A percentile compares a stretch with the other conserved stretches of the same genome.
These are phyloP conservation scores for Xenopus laevis DNA, from an alignment of 2,113 vertebrate genomes.

Conservation along the genomic window DNA sequence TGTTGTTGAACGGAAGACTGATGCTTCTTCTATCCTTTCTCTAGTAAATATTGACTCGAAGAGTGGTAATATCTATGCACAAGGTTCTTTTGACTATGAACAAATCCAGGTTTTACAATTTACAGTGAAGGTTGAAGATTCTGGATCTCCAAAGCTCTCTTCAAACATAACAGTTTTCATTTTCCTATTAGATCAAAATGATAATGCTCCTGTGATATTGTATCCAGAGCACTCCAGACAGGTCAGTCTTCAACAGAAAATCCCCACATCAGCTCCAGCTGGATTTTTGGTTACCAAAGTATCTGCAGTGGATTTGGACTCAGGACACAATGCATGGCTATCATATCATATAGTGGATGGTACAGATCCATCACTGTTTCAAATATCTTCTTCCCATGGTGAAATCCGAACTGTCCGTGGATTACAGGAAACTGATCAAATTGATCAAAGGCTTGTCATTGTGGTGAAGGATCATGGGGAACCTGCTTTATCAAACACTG, in stretches of 20 bases:
- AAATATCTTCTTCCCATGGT: constrained; percentile 70
- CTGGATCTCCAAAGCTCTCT: constrained; percentile 58
- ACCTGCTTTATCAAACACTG: constrained; percentile 73
- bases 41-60: constrained; percentile 74
- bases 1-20: constrained; percentile 61
- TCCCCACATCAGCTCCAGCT: constrained; percentile 68
- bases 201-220: constrained; percentile 70
- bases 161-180: constrained; percentile 66
- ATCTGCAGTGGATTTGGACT: constrained; percentile 79
- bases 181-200: constrained; percentile 73
- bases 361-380: constrained; percentile 76
- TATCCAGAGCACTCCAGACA: constrained; percentile 64
- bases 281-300: constrained; percentile 82
- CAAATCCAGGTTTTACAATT: constrained; percentile 64
- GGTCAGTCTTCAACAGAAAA: constrained; percentile 59
- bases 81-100: constrained; percentile 73
- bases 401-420: constrained; percentile 76
- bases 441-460: constrained; percentile 71
- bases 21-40: constrained; percentile 65
- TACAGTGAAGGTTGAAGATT: constrained; percentile 60
- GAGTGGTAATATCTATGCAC: constrained; percentile 69
- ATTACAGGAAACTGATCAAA: constrained; percentile 68
- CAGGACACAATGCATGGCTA: constrained; percentile 82
- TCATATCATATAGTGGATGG: constrained; percentile 74
- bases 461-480: constrained; percentile 76